phyloP scores from a whole-genome alignment of 2,113 vertebrate species.

The Excalfactoria chinensis region DNA sequence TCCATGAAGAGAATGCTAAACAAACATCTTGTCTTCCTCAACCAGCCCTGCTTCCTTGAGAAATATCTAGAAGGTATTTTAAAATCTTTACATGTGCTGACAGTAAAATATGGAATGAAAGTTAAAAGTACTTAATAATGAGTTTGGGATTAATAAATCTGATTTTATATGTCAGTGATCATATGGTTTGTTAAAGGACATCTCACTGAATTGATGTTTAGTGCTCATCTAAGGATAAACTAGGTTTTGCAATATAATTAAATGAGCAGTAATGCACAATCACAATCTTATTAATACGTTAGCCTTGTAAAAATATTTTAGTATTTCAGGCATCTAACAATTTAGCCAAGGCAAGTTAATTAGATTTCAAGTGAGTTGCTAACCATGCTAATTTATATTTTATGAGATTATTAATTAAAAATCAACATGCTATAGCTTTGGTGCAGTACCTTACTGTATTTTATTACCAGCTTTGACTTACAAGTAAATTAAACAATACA shows the following conservation, averaged over 20 bases:
- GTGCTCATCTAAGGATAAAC: constrained; percentile 66
- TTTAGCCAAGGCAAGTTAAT: constrained; percentile 76
- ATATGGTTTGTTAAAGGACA: constrained; percentile 39
- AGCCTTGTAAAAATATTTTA: constrained; percentile 74
- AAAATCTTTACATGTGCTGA: not conserved
- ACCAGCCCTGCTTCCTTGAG: not conserved
- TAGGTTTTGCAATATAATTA: constrained; percentile 71
- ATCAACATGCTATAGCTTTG: constrained; percentile 51
- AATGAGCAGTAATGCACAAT: constrained; percentile 69
- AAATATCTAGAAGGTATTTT: not conserved
- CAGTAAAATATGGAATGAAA: not conserved
- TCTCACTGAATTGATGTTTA: constrained; percentile 36
- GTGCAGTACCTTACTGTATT: constrained; percentile 64
- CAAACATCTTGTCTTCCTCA: not conserved
- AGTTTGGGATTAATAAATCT: constrained; percentile 49
- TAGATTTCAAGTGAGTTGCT: constrained; percentile 76
- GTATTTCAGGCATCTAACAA: constrained; percentile 51
- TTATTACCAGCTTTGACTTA: constrained; percentile 62
- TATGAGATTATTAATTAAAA: constrained; percentile 80
- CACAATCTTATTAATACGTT: constrained; percentile 75
- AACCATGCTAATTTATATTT: constrained; percentile 79
- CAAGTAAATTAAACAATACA: constrained; percentile 70
- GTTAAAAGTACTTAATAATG: constrained; percentile 37
- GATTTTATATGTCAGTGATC: constrained; percentile 12
- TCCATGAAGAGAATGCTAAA: not conserved